Evolutionary conservation across 2,113 vertebrate genomes (phyloP).

Genomic region (Macaca mulatta): DNA sequence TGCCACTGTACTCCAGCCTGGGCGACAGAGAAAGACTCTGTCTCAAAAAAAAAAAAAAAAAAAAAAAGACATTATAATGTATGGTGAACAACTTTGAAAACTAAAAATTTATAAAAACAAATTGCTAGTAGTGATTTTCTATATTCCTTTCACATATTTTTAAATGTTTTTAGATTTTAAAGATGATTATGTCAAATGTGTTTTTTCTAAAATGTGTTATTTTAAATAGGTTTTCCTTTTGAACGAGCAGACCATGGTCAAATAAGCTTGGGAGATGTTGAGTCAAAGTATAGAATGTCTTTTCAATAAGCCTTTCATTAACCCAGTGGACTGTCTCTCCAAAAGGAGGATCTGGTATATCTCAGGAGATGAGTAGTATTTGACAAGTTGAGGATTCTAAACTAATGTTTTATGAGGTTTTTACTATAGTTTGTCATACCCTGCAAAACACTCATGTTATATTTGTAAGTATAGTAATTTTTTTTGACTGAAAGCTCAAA

Average conservation of each 20-base stretch:
- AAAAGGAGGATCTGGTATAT: neutral
- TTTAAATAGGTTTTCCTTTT: neutral
- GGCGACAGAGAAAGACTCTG: no score
- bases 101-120: neutral
- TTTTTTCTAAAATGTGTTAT: neutral
- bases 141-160: neutral
- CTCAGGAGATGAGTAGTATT: neutral
- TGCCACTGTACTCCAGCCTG: no score
- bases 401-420: neutral
- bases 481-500: neutral
- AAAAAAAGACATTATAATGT: neutral
- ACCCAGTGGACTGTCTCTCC: neutral
- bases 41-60: no score
- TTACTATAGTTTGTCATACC: neutral
- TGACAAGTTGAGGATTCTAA: neutral
- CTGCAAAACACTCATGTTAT: neutral
- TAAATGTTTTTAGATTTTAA: conserved; percentile 35
- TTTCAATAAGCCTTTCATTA: neutral
- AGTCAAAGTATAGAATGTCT: neutral
- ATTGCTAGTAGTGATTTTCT: neutral
- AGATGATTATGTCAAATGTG: neutral
- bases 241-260: neutral
- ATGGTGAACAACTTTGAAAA: neutral
- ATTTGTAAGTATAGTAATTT: neutral
- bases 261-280: neutral